Evolutionary conservation across 2,113 vertebrate species (phyloP).

Genomic region (Paedocypris sp.): DNA sequence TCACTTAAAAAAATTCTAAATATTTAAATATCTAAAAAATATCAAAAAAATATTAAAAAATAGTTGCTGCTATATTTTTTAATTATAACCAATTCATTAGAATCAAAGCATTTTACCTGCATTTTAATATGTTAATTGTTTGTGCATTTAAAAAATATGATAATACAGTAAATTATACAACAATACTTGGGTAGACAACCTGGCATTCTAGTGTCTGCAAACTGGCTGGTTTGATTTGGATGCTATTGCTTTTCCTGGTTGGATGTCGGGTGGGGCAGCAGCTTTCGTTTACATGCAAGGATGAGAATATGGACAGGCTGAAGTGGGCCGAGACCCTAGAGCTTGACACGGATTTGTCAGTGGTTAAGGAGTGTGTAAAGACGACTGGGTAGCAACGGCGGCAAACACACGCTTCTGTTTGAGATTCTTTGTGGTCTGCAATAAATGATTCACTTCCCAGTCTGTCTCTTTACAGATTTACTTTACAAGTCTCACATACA

Average conservation of each 20-base stretch:
- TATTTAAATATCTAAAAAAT: no score
- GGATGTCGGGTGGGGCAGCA: slow-evolving; percentile 4
- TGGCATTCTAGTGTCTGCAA: no score
- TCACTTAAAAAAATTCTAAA: no score
- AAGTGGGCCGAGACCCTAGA: neutral
- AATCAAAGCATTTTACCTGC: no score
- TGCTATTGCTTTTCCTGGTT: slow-evolving; percentile 1
- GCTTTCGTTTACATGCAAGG: neutral
- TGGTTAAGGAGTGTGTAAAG: slow-evolving; percentile 14
- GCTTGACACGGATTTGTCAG: slow-evolving; percentile 11
- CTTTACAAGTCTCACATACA: neutral
- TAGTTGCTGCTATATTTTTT: no score
- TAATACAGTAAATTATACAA: no score
- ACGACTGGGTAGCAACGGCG: slow-evolving; percentile 6
- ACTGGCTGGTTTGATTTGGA: no score
- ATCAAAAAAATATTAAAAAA: no score
- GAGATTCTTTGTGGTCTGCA: slow-evolving; percentile 12
- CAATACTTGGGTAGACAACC: no score
- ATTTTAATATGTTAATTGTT: no score
- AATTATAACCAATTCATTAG: no score
- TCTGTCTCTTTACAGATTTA: slow-evolving; percentile 5
- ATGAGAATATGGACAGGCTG: slow-evolving; percentile 4
- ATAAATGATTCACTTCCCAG: slow-evolving; percentile 26
- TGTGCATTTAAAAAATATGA: no score
- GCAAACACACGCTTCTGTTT: neutral